These are phyloP conservation scores for Engraulis encrasicolus DNA, from an alignment of 2,113 vertebrate genomes.

Conservation along the genomic window DNA sequence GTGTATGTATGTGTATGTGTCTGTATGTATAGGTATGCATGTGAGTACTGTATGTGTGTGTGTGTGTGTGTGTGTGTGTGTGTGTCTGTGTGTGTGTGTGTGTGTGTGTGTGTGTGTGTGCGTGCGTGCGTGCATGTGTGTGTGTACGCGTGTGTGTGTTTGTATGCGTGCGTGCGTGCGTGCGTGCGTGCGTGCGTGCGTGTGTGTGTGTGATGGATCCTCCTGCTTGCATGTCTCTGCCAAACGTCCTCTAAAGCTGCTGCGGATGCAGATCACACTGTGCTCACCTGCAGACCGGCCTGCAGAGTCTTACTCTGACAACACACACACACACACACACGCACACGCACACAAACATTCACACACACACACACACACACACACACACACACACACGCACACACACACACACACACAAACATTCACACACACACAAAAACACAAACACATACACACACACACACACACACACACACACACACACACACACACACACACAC, in stretches of 20 bases:
- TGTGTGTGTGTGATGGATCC: neutral
- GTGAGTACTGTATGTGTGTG: neutral
- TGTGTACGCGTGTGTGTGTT: neutral
- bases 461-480: neutral
- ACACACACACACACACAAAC: no score
- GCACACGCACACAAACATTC: neutral
- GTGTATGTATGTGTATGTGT: neutral
- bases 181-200: neutral
- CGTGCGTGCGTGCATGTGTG: neutral
- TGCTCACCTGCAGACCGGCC: neutral
- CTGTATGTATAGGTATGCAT: neutral
- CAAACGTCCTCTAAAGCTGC: neutral
- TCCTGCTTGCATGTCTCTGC: neutral
- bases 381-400: neutral
- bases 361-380: neutral
- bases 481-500: neutral
- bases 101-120: neutral
- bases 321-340: constrained; percentile 18
- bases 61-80: neutral
- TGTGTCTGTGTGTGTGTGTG: neutral
- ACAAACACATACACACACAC: neutral
- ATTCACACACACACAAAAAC: no score
- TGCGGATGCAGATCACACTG: neutral
- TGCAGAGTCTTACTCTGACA: neutral
- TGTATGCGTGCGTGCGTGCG: neutral